Conservation (phyloP, 1,140 invertebrate genomes). For the Drosophila navojoa region DNA sequence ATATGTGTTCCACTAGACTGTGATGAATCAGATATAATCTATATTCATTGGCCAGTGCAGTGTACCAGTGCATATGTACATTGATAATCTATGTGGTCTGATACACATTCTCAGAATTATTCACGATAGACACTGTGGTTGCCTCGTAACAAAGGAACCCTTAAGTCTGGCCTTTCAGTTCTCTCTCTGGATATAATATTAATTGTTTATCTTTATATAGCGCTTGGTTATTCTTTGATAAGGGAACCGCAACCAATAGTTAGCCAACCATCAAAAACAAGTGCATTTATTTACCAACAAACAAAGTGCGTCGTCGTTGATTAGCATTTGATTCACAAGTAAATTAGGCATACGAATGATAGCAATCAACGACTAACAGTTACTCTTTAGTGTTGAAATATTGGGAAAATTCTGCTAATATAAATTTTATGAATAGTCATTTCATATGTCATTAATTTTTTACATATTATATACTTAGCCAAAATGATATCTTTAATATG, state of each 20-base stretch:
- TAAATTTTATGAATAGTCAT: too few species aligned
- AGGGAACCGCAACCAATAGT: conserved; percentile 15
- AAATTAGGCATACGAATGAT: neutral
- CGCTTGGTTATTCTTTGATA: conserved; percentile 7
- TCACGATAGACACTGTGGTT: neutral
- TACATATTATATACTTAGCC: too few species aligned
- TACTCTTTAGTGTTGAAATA: too few species aligned
- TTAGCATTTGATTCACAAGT: conserved; percentile 18
- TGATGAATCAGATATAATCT: too few species aligned
- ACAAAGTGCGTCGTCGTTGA: conserved; percentile 11
- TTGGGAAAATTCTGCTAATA: too few species aligned
- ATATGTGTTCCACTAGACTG: too few species aligned
- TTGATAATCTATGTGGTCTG: neutral
- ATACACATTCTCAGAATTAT: neutral
- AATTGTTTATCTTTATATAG: neutral
- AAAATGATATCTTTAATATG: too few species aligned
- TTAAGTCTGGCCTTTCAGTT: neutral
- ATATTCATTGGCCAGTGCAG: too few species aligned
- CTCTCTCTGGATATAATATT: conserved; percentile 1
- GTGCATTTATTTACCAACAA: conserved; percentile 50
- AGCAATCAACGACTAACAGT: neutral
- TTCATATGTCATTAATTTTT: too few species aligned
- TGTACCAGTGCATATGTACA: neutral
- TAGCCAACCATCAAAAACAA: neutral
- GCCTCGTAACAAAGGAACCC: neutral